Evolutionary conservation across 2,888 invertebrate species (phyloP).

Genomic region (Euspilapteryx auroguttella): DNA sequence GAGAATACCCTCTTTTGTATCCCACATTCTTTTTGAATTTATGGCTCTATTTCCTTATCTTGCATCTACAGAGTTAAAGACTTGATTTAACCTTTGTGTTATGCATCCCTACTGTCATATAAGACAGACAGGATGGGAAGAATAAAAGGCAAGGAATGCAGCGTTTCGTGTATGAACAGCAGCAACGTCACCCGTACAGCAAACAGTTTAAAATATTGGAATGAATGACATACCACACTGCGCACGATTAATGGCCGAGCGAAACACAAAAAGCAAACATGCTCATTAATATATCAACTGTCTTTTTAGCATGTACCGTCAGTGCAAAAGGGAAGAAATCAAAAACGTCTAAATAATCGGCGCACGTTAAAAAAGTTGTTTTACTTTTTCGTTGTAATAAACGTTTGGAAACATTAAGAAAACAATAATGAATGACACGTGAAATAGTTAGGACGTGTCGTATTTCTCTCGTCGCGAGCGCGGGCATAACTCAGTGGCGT

Average conservation of each 20-base stretch:
- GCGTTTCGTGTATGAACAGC: slow-evolving; percentile 45
- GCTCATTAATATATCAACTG: slow-evolving; percentile 61
- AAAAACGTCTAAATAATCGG: too few species aligned
- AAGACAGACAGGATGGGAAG: background rate
- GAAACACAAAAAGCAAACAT: slow-evolving; percentile 52
- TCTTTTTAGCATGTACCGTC: slow-evolving; percentile 50
- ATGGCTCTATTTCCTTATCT: background rate
- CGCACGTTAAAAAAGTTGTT: background rate
- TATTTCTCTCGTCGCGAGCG: slow-evolving; percentile 45
- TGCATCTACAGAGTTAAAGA: too few species aligned
- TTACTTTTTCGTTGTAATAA: background rate
- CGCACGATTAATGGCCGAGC: slow-evolving; percentile 53
- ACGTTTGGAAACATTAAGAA: background rate
- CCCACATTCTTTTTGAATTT: background rate
- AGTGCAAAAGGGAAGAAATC: slow-evolving; percentile 14
- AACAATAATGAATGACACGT: slow-evolving; percentile 1
- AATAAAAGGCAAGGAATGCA: slow-evolving; percentile 27
- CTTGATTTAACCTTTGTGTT: too few species aligned
- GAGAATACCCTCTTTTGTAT: background rate
- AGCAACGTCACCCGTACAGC: slow-evolving; percentile 39
- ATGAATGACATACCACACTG: slow-evolving; percentile 60
- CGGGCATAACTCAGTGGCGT: slow-evolving; percentile 31
- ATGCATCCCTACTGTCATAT: background rate
- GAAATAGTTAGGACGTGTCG: slow-evolving; percentile 31
- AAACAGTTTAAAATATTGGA: slow-evolving; percentile 58